A percentile compares a stretch with the other conserved stretches of the same genome.
These are phyloP conservation scores for Protodeltote pygarga DNA, from an alignment of 2,888 invertebrate genomes.

Conservation along the genomic window DNA sequence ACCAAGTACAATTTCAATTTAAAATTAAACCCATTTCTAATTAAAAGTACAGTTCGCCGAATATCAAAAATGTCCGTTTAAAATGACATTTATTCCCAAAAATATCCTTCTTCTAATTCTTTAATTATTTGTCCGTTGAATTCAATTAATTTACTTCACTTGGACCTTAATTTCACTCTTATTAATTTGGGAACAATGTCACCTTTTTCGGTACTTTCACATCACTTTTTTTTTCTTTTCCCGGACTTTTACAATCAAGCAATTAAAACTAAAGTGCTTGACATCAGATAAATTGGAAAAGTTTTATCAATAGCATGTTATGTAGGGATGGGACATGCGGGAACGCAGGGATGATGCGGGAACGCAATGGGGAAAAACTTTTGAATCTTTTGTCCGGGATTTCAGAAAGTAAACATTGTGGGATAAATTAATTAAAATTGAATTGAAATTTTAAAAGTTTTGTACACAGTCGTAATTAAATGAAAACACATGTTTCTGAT, in stretches of 20 bases:
- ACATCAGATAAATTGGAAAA: slow-evolving; percentile 64
- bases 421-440: slow-evolving; percentile 28
- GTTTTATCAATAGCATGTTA: slow-evolving; percentile 48
- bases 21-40: slow-evolving; percentile 43
- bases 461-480: slow-evolving; percentile 18
- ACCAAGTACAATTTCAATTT: slow-evolving; percentile 37
- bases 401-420: slow-evolving; percentile 29
- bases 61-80: slow-evolving; percentile 30
- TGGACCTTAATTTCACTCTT: too few relatives aligned
- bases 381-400: slow-evolving; percentile 7
- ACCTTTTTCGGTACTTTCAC: slow-evolving; percentile 7
- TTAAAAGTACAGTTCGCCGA: slow-evolving; percentile 21
- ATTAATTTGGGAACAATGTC: slow-evolving; percentile 41
- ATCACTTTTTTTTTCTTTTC: slow-evolving; percentile 27
- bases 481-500: slow-evolving; percentile 19
- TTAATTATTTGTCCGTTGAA: slow-evolving; percentile 15
- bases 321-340: slow-evolving; percentile 8
- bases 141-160: slow-evolving; percentile 38
- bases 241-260: slow-evolving; percentile 43
- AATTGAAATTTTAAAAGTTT: slow-evolving; percentile 4
- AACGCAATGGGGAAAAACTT: slow-evolving; percentile 10
- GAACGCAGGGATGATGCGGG: slow-evolving; percentile 1
- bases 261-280: slow-evolving; percentile 61
- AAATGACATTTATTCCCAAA: slow-evolving; percentile 1
- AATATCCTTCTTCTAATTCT: slow-evolving; percentile 8